A percentile compares a stretch with the other conserved stretches of the same genome.
These are phyloP conservation scores for Formicarius rufipectus DNA, from an alignment of 2,113 vertebrate species.

Conservation along the genomic window DNA sequence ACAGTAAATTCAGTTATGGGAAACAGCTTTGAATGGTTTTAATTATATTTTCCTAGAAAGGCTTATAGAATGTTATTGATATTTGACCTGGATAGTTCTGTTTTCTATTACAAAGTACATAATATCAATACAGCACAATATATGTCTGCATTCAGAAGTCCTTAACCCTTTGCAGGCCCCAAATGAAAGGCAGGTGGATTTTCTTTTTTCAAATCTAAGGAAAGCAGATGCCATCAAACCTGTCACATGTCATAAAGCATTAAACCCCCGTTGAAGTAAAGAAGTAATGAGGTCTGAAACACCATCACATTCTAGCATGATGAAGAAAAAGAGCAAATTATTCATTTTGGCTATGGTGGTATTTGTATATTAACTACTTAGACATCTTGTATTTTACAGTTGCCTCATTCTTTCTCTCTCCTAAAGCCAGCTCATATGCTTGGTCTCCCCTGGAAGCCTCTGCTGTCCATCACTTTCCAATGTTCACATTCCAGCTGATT, in stretches of 20 bases:
- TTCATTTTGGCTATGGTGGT: neutral
- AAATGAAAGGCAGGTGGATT: slow-evolving; percentile 35
- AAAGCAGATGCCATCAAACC: slow-evolving; percentile 42
- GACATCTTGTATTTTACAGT: neutral
- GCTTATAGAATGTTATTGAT: slow-evolving; percentile 71
- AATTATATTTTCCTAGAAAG: slow-evolving; percentile 81
- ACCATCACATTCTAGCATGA: neutral
- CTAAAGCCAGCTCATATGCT: neutral
- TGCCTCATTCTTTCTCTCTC: slow-evolving; percentile 3
- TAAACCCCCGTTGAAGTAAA: neutral
- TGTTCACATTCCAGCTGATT: slow-evolving; percentile 52
- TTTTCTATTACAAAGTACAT: slow-evolving; percentile 67
- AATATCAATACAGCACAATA: slow-evolving; percentile 41
- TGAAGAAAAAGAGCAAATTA: neutral
- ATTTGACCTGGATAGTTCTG: slow-evolving; percentile 68
- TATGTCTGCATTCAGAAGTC: slow-evolving; percentile 39
- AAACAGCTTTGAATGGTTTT: slow-evolving; percentile 73
- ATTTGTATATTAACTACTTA: neutral
- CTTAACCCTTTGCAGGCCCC: slow-evolving; percentile 26
- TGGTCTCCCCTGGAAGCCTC: slow-evolving; percentile 31
- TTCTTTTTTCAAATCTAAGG: neutral
- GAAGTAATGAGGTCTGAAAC: neutral
- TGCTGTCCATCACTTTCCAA: slow-evolving; percentile 34
- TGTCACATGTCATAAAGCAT: slow-evolving; percentile 30
- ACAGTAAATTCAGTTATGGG: slow-evolving; percentile 43